Conservation (phyloP, 2,797 vertebrate species). For the Cossypha caffra region DNA sequence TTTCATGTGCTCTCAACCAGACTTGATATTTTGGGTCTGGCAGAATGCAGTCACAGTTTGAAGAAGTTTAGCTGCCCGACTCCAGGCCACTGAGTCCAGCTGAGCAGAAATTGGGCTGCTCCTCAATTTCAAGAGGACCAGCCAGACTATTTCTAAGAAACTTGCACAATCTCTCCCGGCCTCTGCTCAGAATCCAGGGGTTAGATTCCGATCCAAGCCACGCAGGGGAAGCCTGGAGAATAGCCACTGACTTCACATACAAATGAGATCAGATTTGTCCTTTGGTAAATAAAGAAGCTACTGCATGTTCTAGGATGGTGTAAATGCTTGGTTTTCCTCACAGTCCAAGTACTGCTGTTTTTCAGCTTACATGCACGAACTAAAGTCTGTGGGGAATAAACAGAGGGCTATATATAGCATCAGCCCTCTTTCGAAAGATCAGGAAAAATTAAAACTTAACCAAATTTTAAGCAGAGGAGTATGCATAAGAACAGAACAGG, state of each 20-base stretch:
- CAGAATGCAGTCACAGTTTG: background rate
- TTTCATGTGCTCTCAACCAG: background rate
- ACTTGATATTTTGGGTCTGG: background rate
- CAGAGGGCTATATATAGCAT: background rate
- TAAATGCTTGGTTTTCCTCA: background rate
- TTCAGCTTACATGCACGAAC: background rate
- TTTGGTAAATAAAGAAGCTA: constrained; percentile 29
- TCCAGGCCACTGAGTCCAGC: background rate
- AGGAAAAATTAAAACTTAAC: constrained; percentile 17
- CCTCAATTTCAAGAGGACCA: background rate
- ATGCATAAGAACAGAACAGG: background rate
- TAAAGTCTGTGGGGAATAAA: constrained; percentile 17
- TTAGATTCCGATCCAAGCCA: constrained; percentile 34
- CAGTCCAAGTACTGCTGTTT: constrained; percentile 8
- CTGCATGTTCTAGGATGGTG: background rate
- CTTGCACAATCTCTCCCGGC: constrained; percentile 18
- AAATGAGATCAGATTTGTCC: constrained; percentile 33
- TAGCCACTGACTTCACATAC: background rate
- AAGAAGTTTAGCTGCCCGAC: background rate
- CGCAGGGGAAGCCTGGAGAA: background rate
- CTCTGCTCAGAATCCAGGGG: background rate
- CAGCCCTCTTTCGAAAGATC: background rate
- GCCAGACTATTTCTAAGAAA: constrained; percentile 43
- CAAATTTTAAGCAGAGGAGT: constrained; percentile 1
- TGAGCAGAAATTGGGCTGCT: background rate